Evolutionary conservation across 2,113 vertebrate species (phyloP), one percentile per base, ranked within the genome.

Genomic region (Aptenodytes forsteri): DNA sequence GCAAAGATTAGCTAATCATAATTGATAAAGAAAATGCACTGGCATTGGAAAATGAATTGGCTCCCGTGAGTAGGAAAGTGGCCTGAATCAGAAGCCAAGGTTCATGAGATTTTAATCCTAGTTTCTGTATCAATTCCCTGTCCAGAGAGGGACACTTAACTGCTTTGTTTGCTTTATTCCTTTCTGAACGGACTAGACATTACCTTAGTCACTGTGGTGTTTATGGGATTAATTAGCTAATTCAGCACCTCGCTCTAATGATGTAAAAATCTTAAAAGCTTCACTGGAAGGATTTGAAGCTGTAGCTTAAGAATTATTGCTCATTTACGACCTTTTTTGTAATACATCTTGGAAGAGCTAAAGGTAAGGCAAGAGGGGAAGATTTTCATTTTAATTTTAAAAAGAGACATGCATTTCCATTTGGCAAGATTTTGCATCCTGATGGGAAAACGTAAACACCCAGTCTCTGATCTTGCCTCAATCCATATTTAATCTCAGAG

Each of bases 251-350:
- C n/a, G 9, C 22, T 85, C 26, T 69, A 87, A 73, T 64, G 55
- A 81, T 54, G n/a, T 83, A 62, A 91, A 84, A 87, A 52, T 76
- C 54, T 94, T 93, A 87, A 96, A 95, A 96, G 94, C 61, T 55
- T 85, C 87, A 72, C 81, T 97, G 94, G 96, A 96, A 94, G 54
- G 61, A 79, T 61, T 17, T 66, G 70, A 96, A 87, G 34, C 10
- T 76, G 30, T 62, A 52, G 26, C 19, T 82, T 72, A 87, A 91
- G 56, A 95, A 87, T 91, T 85, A 85, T 69, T 91, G 52, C 80
- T 87, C 54, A 23, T 87, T 92, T 91, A 44, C 7, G 9, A 70
- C 73, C 44, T 92, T 70, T 76, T 81, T 75, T 79, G 36, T 77
- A 84, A 52, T 21, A 40, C 5, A 16, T 80, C 16, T 94, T 87